phyloP scores from a whole-genome alignment of 53 echinoderm and acorn worm species.

The Holothuria leucospilota region DNA sequence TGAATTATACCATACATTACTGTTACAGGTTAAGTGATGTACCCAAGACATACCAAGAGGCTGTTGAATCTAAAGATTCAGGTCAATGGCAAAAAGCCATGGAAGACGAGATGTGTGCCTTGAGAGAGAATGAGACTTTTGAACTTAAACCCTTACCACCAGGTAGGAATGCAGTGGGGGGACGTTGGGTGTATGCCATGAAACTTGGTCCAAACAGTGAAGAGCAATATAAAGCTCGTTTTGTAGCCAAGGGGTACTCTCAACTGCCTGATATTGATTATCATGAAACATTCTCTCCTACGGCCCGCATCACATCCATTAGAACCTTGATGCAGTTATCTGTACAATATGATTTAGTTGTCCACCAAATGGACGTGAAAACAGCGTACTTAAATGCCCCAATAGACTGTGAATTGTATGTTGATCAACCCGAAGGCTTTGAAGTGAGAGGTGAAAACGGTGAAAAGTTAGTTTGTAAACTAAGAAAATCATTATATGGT shows the following conservation, averaged over 20 bases:
- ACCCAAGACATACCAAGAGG: conserved; percentile 41
- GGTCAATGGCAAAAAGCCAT: conserved; percentile 39
- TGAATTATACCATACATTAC: conserved; percentile 18
- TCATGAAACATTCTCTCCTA: conserved; percentile 45
- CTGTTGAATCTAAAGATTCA: not conserved
- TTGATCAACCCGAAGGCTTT: conserved; percentile 52
- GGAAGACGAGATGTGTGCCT: conserved; percentile 4
- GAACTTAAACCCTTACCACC: conserved; percentile 12
- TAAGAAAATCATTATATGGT: conserved; percentile 64
- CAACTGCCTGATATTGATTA: conserved; percentile 56
- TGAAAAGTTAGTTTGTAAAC: conserved; percentile 44
- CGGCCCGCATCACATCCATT: conserved; percentile 42
- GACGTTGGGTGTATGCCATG: conserved; percentile 33
- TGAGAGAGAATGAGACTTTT: conserved; percentile 44
- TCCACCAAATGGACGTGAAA: conserved; percentile 49
- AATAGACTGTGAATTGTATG: conserved; percentile 54
- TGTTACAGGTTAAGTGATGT: conserved; percentile 37
- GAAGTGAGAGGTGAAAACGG: conserved; percentile 41
- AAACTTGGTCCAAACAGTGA: not conserved
- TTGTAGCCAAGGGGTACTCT: conserved; percentile 35
- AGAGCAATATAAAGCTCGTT: conserved; percentile 48
- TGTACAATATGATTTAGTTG: conserved; percentile 18
- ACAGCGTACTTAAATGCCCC: conserved; percentile 44
- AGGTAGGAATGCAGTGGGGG: not conserved
- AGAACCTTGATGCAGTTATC: conserved; percentile 51